phyloP scores from a whole-genome alignment of 2,797 vertebrate genomes.

The Odontamblyopus rebecca region DNA sequence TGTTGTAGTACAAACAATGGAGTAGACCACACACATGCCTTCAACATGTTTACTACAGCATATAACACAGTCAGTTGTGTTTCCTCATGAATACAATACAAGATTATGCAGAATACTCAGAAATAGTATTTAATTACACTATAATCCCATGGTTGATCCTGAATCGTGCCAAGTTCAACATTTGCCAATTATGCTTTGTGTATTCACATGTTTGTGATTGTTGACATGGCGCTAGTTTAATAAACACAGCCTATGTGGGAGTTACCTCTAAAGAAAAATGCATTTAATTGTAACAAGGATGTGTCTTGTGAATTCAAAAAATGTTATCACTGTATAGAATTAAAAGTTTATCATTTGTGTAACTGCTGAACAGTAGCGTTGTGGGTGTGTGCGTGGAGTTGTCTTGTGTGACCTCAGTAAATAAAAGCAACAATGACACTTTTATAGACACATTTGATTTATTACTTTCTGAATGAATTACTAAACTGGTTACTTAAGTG shows the following conservation, averaged over 20 bases:
- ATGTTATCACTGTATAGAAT: not conserved
- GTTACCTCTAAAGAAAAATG: constrained; percentile 4
- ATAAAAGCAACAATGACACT: too few species aligned
- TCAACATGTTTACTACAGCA: constrained; percentile 76
- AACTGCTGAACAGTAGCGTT: not conserved
- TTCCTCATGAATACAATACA: constrained; percentile 79
- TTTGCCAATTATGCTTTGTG: constrained; percentile 26
- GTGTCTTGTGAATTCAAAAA: not conserved
- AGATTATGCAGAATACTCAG: constrained; percentile 79
- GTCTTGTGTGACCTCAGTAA: not conserved
- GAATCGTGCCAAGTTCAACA: constrained; percentile 39
- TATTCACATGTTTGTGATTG: constrained; percentile 41
- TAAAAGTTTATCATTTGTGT: not conserved
- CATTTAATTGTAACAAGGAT: not conserved
- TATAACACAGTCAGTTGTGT: constrained; percentile 71
- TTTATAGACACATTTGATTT: not conserved
- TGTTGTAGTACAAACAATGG: not conserved
- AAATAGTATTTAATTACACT: constrained; percentile 89
- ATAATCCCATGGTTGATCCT: constrained; percentile 61
- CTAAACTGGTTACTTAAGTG: not conserved
- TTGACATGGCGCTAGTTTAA: constrained; percentile 12
- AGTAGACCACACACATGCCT: constrained; percentile 77
- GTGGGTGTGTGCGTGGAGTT: not conserved
- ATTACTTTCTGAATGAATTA: not conserved
- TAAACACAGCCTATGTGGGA: too few species aligned